phyloP scores from a whole-genome alignment of 2,888 invertebrate species.

The Drosophila dives region DNA sequence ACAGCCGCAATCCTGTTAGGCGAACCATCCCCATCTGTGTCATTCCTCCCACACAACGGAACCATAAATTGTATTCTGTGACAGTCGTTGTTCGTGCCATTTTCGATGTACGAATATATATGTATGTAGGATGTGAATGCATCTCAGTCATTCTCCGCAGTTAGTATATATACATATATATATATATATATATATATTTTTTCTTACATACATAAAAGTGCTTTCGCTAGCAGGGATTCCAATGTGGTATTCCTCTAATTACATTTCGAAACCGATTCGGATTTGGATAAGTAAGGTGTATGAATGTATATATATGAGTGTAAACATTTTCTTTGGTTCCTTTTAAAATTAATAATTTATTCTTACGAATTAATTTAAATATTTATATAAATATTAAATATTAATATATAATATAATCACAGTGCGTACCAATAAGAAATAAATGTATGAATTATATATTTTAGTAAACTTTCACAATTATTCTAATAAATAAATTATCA shows the following conservation, averaged over 20 bases:
- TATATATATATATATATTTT: not conserved
- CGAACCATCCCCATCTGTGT: not conserved
- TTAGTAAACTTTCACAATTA: not conserved
- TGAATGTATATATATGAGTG: not conserved
- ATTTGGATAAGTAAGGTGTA: not conserved
- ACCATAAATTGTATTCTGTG: conserved; percentile 52
- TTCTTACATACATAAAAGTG: not conserved
- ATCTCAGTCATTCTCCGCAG: not conserved
- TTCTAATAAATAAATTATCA: not conserved
- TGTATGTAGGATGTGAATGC: conserved; percentile 7
- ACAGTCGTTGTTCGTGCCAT: conserved; percentile 3
- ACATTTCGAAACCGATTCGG: not conserved
- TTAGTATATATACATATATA: not conserved
- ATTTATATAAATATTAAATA: too few species aligned
- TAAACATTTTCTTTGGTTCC: too few species aligned
- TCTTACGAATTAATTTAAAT: not conserved
- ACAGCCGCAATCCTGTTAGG: conserved; percentile 60
- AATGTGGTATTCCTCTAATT: not conserved
- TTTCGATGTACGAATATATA: not conserved
- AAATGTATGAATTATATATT: not conserved
- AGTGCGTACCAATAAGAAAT: not conserved
- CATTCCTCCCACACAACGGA: conserved; percentile 1
- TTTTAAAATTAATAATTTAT: not conserved
- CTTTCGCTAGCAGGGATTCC: not conserved
- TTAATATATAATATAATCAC: not conserved